These are phyloP conservation scores for Dermatemys mawii DNA, from an alignment of 2,113 vertebrate genomes.

Conservation along the genomic window DNA sequence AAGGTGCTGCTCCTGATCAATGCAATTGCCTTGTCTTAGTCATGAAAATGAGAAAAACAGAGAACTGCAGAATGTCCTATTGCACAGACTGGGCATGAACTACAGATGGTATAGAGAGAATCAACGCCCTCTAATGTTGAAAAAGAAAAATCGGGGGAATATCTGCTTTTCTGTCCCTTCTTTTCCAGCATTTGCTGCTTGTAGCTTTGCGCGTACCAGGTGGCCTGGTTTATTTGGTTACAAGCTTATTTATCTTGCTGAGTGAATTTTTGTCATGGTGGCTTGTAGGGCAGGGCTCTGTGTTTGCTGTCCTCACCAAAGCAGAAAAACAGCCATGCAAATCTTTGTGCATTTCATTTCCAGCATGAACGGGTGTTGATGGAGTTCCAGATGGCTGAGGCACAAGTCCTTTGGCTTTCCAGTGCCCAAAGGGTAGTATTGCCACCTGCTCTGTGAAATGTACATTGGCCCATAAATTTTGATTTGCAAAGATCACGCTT, in stretches of 20 bases:
- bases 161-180: not conserved
- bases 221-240: slow-evolving; percentile 39
- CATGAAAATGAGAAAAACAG: not conserved
- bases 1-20: not conserved
- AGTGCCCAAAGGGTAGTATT: slow-evolving; percentile 22
- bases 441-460: slow-evolving; percentile 56
- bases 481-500: slow-evolving; percentile 27
- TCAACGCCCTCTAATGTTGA: slow-evolving; percentile 74
- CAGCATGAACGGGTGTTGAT: not conserved
- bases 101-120: slow-evolving; percentile 25
- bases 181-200: slow-evolving; percentile 5
- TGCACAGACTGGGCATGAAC: not conserved
- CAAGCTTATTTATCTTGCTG: slow-evolving; percentile 19
- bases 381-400: slow-evolving; percentile 59
- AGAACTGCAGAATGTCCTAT: accelerated
- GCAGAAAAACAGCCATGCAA: slow-evolving; percentile 45
- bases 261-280: slow-evolving; percentile 37
- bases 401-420: not conserved
- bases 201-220: slow-evolving; percentile 44
- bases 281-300: slow-evolving; percentile 6
- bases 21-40: not conserved
- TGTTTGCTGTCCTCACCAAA: not conserved
- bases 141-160: slow-evolving; percentile 16
- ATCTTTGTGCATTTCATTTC: slow-evolving; percentile 42
- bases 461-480: slow-evolving; percentile 4